phyloP scores from a whole-genome alignment of 2,888 invertebrate genomes.

The Oscheius myriophilus region DNA sequence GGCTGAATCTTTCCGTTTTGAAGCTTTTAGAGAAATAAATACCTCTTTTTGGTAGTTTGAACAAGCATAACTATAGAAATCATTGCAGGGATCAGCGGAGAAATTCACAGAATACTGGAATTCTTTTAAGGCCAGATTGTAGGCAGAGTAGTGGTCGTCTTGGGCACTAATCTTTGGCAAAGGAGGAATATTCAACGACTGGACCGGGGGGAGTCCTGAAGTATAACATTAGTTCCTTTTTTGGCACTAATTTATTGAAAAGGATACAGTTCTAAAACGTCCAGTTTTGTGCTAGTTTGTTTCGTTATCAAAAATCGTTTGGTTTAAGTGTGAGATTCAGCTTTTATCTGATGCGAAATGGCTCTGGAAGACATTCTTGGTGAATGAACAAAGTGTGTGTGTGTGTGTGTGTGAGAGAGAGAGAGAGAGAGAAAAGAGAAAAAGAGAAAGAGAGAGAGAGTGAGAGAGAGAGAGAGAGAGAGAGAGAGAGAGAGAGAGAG shows the following conservation, averaged over 20 bases:
- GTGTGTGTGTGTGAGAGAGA: too few relatives aligned
- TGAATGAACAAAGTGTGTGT: too few relatives aligned
- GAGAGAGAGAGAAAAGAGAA: too few relatives aligned
- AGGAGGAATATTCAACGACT: constrained; percentile 36
- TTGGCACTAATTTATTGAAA: not conserved
- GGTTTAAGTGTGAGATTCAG: too few relatives aligned
- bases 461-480: too few relatives aligned
- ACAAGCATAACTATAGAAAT: constrained; percentile 65
- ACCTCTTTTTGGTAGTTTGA: constrained; percentile 43
- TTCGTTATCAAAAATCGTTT: not conserved
- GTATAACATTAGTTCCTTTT: not conserved
- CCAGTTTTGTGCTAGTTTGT: not conserved
- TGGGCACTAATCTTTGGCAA: constrained; percentile 38
- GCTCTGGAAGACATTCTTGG: too few relatives aligned
- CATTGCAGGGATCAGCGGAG: constrained; percentile 59
- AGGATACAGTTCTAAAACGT: not conserved
- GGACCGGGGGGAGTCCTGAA: not conserved
- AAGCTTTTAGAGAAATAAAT: too few relatives aligned
- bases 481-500: too few relatives aligned
- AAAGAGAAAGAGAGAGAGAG: too few relatives aligned
- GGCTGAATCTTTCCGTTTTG: constrained; percentile 9
- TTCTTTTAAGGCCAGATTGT: constrained; percentile 40
- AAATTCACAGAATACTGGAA: constrained; percentile 51
- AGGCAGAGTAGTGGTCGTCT: constrained; percentile 44
- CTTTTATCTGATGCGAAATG: too few relatives aligned